Conservation (phyloP, 2,888 invertebrate species). For the Mimas tiliae region DNA sequence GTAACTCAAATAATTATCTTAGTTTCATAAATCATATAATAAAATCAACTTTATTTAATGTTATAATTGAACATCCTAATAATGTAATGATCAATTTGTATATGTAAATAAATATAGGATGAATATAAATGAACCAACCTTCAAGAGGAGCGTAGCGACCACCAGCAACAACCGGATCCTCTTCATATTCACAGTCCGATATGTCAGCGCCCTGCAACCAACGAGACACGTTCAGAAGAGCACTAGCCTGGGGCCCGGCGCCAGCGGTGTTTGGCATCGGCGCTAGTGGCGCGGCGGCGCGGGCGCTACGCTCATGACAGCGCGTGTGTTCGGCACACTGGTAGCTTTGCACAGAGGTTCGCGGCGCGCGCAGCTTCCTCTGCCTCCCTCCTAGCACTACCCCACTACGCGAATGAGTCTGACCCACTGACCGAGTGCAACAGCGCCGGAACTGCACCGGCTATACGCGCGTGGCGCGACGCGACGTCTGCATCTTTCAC, state of each 20-base stretch:
- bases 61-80: not conserved
- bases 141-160: conserved; percentile 76
- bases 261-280: conserved; percentile 55
- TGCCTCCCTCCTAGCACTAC: conserved; percentile 35
- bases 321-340: conserved; percentile 49
- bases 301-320: conserved; percentile 57
- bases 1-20: not conserved
- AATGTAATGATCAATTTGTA: not conserved
- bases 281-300: conserved; percentile 60
- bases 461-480: conserved; percentile 21
- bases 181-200: conserved; percentile 79
- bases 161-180: conserved; percentile 79
- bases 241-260: conserved; percentile 60
- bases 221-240: conserved; percentile 69
- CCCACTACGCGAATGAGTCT: conserved; percentile 55
- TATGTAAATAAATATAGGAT: not conserved
- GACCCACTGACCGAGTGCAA: conserved; percentile 83
- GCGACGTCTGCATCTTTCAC: conserved; percentile 62
- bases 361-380: conserved; percentile 36
- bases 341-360: conserved; percentile 28
- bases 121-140: conserved; percentile 58
- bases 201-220: conserved; percentile 77
- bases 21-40: not conserved
- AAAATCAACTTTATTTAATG: no score
- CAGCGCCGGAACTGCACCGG: conserved; percentile 78